Conservation (phyloP, 2,888 invertebrate species). For the Resseliella maxima region DNA sequence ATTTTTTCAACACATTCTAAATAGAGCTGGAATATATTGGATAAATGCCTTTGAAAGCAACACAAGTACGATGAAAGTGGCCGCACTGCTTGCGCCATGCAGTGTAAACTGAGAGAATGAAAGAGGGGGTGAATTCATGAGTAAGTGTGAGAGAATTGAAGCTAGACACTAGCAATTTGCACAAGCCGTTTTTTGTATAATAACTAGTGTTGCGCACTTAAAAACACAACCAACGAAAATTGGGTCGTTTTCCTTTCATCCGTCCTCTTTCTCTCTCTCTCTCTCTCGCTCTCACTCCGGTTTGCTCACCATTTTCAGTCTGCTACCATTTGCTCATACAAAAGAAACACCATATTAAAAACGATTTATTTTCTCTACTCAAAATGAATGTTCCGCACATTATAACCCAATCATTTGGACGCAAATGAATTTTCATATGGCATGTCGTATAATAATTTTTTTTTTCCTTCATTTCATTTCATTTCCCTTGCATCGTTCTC, state of each 20-base stretch:
- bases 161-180: slow-evolving; percentile 16
- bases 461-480: neutral
- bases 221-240: slow-evolving; percentile 11
- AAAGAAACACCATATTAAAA: slow-evolving; percentile 49
- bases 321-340: neutral
- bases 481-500: neutral
- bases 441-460: slow-evolving; percentile 48
- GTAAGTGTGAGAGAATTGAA: neutral
- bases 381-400: slow-evolving; percentile 49
- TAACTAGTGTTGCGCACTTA: slow-evolving; percentile 33
- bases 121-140: neutral
- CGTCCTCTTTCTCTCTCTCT: neutral
- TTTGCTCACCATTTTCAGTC: too few species aligned
- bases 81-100: neutral
- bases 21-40: neutral
- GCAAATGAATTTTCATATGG: slow-evolving; percentile 55
- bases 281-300: too few species aligned
- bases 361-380: slow-evolving; percentile 49
- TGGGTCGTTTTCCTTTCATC: neutral
- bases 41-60: slow-evolving; percentile 25
- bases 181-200: slow-evolving; percentile 18
- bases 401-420: slow-evolving; percentile 46
- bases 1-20: slow-evolving; percentile 25
- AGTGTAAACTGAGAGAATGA: neutral
- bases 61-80: neutral